Base-by-base conservation (phyloP, 2,797 vertebrate genomes). In the Sphenodon punctatus region DNA sequence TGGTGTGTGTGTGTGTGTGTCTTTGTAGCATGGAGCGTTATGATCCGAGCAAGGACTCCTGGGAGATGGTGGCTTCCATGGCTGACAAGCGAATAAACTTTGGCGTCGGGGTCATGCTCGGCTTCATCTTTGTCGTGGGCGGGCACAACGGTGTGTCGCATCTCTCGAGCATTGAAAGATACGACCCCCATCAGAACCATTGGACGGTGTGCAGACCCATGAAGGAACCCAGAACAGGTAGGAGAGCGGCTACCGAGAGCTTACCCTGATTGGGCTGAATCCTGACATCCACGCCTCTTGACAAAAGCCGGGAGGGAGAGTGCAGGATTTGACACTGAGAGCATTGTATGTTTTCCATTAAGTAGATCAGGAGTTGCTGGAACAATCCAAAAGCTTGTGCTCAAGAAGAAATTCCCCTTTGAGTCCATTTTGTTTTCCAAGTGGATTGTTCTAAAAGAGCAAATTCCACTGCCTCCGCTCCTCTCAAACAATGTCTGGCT, bases 71-170 rank as follows among this genome's bases (percentile, higher is more conserved):
- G 68, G 98, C 98, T 73, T 96, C 99, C 41, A 99, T 99, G 99
- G 98, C 98, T 19, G 98, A 99, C 77, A 99, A 99, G 81, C 96
- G 99, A 80, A 99, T 99, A 81, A 98, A 99, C 96, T 99, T 99
- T 17, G 99, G 98, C 3, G 98, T 99, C 0, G 98, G 98, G 0
- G 98, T 99, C 69, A 98, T 98, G 98, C 96, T 99, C 69, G 99
- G 99, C 81, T 99, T 99, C 93, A 98, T 99, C 90, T 99, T 99
- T 69, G 98, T 99, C 36, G 99, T 99, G 4, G 98, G 98, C 0
- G 98, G 99, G 23, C 99, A 99, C 95, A 99, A 99, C 0, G 99
- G 99, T 0, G 98, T 99, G 77, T 99, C 98, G 4, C 99, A 99
- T 93, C 88, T 99, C 72, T 98, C 98, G 65, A 99, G 98, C 96